phyloP scores from a whole-genome alignment of 2,113 vertebrate species.

The Marmota monax region DNA sequence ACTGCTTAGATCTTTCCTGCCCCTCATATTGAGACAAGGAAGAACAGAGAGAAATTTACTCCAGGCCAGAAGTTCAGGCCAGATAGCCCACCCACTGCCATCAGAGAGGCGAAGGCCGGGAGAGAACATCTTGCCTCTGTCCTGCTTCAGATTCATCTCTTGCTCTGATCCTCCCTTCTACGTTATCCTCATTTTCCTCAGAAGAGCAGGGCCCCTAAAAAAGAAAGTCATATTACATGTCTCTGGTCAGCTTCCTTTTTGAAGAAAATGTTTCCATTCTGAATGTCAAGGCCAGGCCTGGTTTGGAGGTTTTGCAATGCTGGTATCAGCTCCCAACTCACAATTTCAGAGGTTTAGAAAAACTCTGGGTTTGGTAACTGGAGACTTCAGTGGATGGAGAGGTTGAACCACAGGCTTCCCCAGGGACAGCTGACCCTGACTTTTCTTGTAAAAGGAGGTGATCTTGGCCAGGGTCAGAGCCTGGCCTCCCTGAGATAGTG shows the following conservation, averaged over 20 bases:
- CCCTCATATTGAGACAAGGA: not conserved
- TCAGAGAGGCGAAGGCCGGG: not conserved
- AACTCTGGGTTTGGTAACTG: slow-evolving; percentile 62
- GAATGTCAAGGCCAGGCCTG: slow-evolving; percentile 42
- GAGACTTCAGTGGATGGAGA: not conserved
- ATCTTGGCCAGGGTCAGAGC: slow-evolving; percentile 60
- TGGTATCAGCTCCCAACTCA: slow-evolving; percentile 25
- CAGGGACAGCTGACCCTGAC: slow-evolving; percentile 14
- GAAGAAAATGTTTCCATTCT: slow-evolving; percentile 43
- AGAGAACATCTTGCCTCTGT: not conserved
- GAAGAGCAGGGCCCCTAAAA: not conserved
- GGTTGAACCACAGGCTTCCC: not conserved
- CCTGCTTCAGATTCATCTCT: not conserved
- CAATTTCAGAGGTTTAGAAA: slow-evolving; percentile 49
- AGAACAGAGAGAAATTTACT: not conserved
- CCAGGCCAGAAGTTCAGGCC: not conserved
- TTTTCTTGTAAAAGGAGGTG: slow-evolving; percentile 56
- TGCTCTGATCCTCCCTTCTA: not conserved
- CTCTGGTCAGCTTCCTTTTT: slow-evolving; percentile 43
- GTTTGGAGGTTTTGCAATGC: slow-evolving; percentile 62
- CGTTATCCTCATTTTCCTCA: not conserved
- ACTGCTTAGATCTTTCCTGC: not conserved
- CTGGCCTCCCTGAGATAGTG: not conserved
- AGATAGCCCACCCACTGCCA: not conserved
- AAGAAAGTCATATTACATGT: not conserved